Conservation (phyloP, 1,140 invertebrate genomes). For the Atta texana region DNA sequence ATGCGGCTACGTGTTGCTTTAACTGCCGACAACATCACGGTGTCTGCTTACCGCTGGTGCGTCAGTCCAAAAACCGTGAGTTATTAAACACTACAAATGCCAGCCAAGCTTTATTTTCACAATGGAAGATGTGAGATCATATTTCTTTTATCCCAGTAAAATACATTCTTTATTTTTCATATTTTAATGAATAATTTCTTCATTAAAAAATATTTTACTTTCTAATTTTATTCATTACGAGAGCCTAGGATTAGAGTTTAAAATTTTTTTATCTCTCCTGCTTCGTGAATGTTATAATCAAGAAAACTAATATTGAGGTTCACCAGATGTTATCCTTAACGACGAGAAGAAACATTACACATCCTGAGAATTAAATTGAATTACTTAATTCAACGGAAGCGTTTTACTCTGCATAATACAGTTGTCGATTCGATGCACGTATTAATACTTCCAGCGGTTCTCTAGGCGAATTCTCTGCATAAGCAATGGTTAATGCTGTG, state of each 20-base stretch:
- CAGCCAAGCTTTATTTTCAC: background rate
- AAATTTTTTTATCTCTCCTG: background rate
- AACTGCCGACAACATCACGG: conserved; percentile 71
- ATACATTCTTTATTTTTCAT: background rate
- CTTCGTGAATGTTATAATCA: background rate
- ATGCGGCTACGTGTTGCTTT: conserved; percentile 76
- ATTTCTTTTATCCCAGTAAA: background rate
- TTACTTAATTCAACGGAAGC: conserved; percentile 14
- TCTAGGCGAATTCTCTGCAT: conserved; percentile 17
- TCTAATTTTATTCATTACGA: background rate
- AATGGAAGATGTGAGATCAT: no score
- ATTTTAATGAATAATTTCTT: background rate
- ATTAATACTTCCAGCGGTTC: conserved; percentile 4
- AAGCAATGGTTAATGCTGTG: conserved; percentile 32
- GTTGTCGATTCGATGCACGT: conserved; percentile 6
- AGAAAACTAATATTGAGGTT: conserved; percentile 8
- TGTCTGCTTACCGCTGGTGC: background rate
- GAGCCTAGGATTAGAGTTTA: background rate
- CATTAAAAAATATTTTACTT: background rate
- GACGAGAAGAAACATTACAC: background rate
- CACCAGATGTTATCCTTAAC: conserved; percentile 16
- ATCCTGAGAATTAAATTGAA: background rate
- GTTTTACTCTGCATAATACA: background rate
- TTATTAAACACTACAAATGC: background rate
- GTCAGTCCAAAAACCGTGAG: background rate